phyloP scores from a whole-genome alignment of 2,797 vertebrate genomes.

The Phrynocephalus guinanensis region DNA sequence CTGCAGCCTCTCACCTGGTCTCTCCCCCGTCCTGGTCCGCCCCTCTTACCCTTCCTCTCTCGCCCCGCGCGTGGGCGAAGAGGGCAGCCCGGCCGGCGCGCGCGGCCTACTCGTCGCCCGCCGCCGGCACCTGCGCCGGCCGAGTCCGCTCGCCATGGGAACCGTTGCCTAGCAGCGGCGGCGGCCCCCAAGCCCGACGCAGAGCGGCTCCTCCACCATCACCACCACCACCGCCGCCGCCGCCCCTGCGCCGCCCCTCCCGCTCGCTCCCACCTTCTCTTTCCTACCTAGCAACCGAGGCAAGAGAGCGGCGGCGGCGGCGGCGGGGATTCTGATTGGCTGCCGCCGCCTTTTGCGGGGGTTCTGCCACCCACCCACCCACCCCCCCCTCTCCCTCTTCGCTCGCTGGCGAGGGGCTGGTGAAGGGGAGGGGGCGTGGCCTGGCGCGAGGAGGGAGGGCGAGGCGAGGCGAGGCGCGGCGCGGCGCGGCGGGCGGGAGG shows the following conservation, averaged over 20 bases:
- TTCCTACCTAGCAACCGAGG: slow-evolving; percentile 33
- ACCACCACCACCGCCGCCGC: too few relatives aligned
- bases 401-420: too few relatives aligned
- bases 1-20: neutral
- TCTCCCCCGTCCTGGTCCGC: too few relatives aligned
- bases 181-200: neutral
- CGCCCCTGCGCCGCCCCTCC: too few relatives aligned
- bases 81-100: too few relatives aligned
- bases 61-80: too few relatives aligned
- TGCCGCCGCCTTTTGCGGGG: neutral
- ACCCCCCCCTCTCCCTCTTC: too few relatives aligned
- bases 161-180: slow-evolving; percentile 22
- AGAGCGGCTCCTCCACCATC: neutral
- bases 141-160: slow-evolving; percentile 17
- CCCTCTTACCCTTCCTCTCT: neutral
- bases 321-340: slow-evolving; percentile 4
- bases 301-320: too few relatives aligned
- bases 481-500: neutral
- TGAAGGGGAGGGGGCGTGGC: too few relatives aligned
- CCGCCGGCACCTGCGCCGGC: neutral
- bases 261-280: neutral
- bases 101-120: neutral
- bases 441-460: neutral
- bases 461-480: neutral
- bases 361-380: neutral